Conservation (phyloP, 1,140 invertebrate genomes). For the Lysiphlebus fabarum region DNA sequence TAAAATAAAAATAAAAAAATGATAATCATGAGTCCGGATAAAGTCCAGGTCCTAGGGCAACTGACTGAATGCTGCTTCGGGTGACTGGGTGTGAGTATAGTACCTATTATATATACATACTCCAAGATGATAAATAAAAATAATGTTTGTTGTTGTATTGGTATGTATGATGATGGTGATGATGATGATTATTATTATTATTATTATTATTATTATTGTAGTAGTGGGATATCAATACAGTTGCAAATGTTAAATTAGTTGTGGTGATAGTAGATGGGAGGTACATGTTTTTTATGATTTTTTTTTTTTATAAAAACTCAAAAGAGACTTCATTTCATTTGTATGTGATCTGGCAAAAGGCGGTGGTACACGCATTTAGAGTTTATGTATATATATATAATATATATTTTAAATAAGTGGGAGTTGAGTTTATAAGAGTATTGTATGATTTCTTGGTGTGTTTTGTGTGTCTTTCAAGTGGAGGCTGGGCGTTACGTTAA, state of each 20-base stretch:
- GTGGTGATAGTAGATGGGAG: slow-evolving; percentile 22
- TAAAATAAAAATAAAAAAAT: slow-evolving; percentile 1
- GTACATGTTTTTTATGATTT: slow-evolving; percentile 4
- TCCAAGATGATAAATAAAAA: no score
- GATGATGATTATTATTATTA: no score
- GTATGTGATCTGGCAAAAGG: no score
- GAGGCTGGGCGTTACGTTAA: slow-evolving; percentile 22
- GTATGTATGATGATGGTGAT: no score
- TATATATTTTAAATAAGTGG: slow-evolving; percentile 8
- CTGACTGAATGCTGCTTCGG: slow-evolving; percentile 17
- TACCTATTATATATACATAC: no score
- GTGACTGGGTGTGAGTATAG: neutral
- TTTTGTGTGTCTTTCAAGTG: neutral
- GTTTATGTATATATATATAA: no score
- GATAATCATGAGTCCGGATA: neutral
- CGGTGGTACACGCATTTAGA: no score
- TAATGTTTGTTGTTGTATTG: no score
- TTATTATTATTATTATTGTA: no score
- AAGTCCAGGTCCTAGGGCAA: slow-evolving; percentile 32
- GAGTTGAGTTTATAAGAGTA: neutral
- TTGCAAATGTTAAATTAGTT: slow-evolving; percentile 42
- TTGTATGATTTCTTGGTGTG: no score
- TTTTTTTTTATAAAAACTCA: no score
- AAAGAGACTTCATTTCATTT: no score
- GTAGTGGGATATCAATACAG: slow-evolving; percentile 37